Conservation (phyloP, 2,113 vertebrate genomes). For the Mobula hypostoma region DNA sequence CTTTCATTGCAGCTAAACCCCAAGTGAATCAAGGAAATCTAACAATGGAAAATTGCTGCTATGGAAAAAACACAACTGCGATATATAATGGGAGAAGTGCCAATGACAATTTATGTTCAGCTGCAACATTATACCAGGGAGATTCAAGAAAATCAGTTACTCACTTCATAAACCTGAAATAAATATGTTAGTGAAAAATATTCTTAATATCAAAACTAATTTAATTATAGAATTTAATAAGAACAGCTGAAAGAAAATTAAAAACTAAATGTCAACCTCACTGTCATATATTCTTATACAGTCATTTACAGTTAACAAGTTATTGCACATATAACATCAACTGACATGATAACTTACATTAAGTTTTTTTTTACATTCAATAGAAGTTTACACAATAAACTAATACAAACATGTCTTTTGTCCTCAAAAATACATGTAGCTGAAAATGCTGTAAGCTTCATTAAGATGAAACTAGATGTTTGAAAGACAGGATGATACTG, state of each 20-base stretch:
- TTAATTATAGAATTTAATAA: not conserved
- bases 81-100: not conserved
- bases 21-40: not conserved
- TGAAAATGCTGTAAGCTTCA: slow-evolving; percentile 1
- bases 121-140: not conserved
- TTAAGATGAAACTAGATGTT: not conserved
- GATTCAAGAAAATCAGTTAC: not conserved
- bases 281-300: not conserved
- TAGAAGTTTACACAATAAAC: not conserved
- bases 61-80: not conserved
- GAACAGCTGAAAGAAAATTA: not conserved
- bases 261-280: not conserved
- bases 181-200: not conserved
- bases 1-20: not conserved
- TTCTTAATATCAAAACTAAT: not conserved
- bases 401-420: not conserved
- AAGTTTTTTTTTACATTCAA: not conserved
- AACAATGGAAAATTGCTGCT: not conserved
- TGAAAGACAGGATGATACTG: not conserved
- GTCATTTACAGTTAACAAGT: not conserved
- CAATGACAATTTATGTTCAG: not conserved
- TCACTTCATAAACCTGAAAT: not conserved
- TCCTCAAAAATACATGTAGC: not conserved
- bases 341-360: not conserved
- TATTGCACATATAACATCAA: not conserved